Conservation (phyloP, 2,113 vertebrate genomes). For the Myiagra hebetior region DNA sequence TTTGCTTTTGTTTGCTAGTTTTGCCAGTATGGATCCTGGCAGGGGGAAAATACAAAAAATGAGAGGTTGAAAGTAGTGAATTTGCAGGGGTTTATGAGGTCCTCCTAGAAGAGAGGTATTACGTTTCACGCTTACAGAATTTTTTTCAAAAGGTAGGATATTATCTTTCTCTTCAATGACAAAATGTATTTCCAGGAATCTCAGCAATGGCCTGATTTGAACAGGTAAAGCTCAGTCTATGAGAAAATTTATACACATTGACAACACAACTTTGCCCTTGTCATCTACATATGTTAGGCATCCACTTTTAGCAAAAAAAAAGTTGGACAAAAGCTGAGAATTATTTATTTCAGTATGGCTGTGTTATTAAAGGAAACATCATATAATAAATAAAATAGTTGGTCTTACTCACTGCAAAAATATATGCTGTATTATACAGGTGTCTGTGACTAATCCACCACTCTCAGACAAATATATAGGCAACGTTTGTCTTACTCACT, state of each 20-base stretch:
- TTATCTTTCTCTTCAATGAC: neutral
- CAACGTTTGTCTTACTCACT: neutral
- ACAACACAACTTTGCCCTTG: neutral
- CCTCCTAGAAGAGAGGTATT: neutral
- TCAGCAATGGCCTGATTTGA: neutral
- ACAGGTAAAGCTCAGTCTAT: neutral
- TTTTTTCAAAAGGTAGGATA: neutral
- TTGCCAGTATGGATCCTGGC: neutral
- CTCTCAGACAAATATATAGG: neutral
- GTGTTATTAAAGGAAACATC: neutral
- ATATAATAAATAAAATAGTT: neutral
- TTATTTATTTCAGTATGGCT: neutral
- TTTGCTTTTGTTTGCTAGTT: neutral
- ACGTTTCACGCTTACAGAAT: neutral
- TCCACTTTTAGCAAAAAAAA: neutral
- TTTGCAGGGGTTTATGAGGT: neutral
- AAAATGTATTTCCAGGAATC: neutral
- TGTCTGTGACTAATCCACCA: neutral
- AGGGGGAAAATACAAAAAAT: neutral
- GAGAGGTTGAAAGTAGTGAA: neutral
- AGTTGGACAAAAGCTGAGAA: neutral
- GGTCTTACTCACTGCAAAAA: neutral
- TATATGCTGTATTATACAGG: neutral
- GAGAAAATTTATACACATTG: neutral
- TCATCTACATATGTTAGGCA: neutral